Base-by-base conservation (phyloP, 2,888 invertebrate genomes). In the Monoplex corrugatus region DNA sequence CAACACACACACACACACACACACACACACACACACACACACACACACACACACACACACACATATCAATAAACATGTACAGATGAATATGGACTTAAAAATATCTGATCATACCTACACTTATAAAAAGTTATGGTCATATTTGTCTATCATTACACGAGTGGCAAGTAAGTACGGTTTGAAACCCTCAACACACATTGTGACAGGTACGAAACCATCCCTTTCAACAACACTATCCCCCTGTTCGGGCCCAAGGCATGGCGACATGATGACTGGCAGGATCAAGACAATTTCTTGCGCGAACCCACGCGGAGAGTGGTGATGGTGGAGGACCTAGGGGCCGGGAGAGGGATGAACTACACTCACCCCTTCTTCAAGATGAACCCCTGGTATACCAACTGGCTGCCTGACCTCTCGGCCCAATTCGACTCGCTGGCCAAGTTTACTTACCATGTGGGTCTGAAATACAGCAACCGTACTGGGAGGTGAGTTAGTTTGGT, bases 191-290 rank as follows among this genome's bases (percentile, higher is more conserved):
- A n/a, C n/a, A n/a, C n/a, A n/a, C n/a, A n/a, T n/a, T n/a, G n/a
- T n/a, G n/a, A 2, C 88, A 91, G 91, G 91, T 91, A 98, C 95
- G 97, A 98, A 95, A 92, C 92, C 8, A 78, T 91, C 35, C 91
- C 92, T 1, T 99, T 99, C 97, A 99, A 99, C 95, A 98, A 98
- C 96, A 99, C 99, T 0, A 97, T 99, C 96, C 98, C 98, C 0
- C 96, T 98, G 92, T 99, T 99, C 96, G 99, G 98, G 0, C 99
- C 99, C 0, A 97, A 99, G 95, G 98, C 99, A 0, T 98, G 96
- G 96, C 96, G 95, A 91, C 93, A 93, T 91, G 95, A 96, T 87
- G 95, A 96, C 90, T 94, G 92, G 89, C 91, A 91, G 95, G 99
- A 99, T 96, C 98, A 99, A 0, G 98, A 98, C 88, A 99, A 99